A percentile compares a stretch with the other conserved stretches of the same genome.
Evolutionary conservation across 1,140 invertebrate genomes (phyloP).

Genomic region (Nixonia krombeini): DNA sequence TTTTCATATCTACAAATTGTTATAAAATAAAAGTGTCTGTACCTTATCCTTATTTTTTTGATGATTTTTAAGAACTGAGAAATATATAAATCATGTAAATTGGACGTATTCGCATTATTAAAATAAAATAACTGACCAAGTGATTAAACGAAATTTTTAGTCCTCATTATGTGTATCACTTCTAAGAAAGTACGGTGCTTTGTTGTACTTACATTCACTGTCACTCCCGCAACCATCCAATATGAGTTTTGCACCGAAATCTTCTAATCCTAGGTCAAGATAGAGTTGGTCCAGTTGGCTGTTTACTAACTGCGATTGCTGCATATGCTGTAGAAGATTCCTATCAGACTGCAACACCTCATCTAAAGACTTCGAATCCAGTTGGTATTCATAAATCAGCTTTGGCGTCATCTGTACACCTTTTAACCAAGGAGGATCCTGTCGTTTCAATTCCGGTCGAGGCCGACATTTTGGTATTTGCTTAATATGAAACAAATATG

Average conservation of each 20-base stretch:
- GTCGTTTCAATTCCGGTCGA: constrained; percentile 31
- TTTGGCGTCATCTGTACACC: constrained; percentile 77
- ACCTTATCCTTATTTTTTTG: too few relatives aligned
- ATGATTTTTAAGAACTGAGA: too few relatives aligned
- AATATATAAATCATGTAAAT: too few relatives aligned
- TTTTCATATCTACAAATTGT: too few relatives aligned
- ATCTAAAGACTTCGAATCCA: constrained; percentile 74
- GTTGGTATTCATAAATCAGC: constrained; percentile 79
- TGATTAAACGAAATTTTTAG: too few relatives aligned
- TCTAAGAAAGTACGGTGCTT: not conserved
- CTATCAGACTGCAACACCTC: constrained; percentile 78
- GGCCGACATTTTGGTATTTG: not conserved
- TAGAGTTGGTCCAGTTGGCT: constrained; percentile 82
- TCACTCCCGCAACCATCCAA: constrained; percentile 76
- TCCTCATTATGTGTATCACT: too few relatives aligned
- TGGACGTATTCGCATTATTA: too few relatives aligned
- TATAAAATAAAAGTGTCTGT: too few relatives aligned
- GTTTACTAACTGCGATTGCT: constrained; percentile 79
- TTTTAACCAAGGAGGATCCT: constrained; percentile 78
- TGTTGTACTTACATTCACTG: constrained; percentile 71
- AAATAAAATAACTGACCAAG: too few relatives aligned
- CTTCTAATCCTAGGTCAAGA: constrained; percentile 79
- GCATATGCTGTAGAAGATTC: constrained; percentile 73
- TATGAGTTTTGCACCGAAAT: constrained; percentile 72
- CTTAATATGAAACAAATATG: not conserved